Base-by-base conservation (phyloP, 2,888 invertebrate genomes). In the Platynereis dumerilii region DNA sequence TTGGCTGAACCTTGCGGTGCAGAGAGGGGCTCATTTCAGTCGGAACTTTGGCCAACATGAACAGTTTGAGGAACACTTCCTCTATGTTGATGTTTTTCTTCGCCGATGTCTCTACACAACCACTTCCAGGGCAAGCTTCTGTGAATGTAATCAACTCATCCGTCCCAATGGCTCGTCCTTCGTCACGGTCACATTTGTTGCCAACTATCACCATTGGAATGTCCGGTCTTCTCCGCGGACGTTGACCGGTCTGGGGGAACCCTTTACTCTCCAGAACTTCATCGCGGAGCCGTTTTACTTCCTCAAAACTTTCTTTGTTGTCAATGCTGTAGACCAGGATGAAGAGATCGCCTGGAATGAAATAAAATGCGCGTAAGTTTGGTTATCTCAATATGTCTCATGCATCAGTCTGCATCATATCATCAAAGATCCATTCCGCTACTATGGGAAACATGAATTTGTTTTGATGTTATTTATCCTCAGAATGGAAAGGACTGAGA, bases 21-120 rank as follows among this genome's bases (percentile, higher is more conserved):
- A 92, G 91, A 78, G 92, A 92, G 0, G 81, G 81, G 24, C 92
- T 92, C 93, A 94, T 94, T 86, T 94, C 93, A 75, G 91, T 85
- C 0, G 93, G 93, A 66, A 94, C 84, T 80, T 92, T 91, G 29
- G 92, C 92, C 57, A 92, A 89, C 63, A 91, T 88, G 83, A 94
- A 94, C 15, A 94, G 87, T 75, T 92, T 91, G 82, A 91, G 90
- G 84, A 93, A 94, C 20, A 92, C 88, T 77, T 93, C 92, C 78
- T 93, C 92, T 59, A 94, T 91, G 77, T 90, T 90, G 71, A 87
- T 87, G 83, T 92, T 92, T 78, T 90, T 90, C 82, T 92, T 92
- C 3, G 93, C 93, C 44, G 93, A 93, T 27, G 91, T 91, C 80
- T 93, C 93, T 24, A 93, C 88, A 83, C 92, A 92, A 0, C 48